A percentile compares a stretch with the other conserved stretches of the same genome.
phyloP scores from a whole-genome alignment of 2,113 vertebrate species.

The Erythrocercus mccallii region DNA sequence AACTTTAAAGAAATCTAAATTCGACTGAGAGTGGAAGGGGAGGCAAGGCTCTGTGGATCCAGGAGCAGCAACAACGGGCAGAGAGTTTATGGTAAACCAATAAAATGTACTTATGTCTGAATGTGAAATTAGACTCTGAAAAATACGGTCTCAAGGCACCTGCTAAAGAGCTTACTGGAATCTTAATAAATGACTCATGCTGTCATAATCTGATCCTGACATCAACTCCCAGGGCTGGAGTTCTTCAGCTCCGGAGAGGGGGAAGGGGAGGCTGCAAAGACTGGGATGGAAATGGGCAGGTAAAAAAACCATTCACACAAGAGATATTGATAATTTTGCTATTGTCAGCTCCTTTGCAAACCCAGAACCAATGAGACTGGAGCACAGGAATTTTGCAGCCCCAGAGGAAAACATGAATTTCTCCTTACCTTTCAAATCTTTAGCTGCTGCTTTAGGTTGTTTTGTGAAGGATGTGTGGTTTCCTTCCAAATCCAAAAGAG shows the following conservation, averaged over 20 bases:
- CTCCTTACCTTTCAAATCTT: neutral
- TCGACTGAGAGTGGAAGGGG: neutral
- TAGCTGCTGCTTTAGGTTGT: neutral
- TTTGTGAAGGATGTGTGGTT: neutral
- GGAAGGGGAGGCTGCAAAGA: slow-evolving; percentile 15
- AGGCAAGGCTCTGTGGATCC: neutral
- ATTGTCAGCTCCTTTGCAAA: neutral
- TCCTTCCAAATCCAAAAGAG: neutral
- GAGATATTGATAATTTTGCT: neutral
- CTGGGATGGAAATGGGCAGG: neutral
- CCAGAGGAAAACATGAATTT: neutral
- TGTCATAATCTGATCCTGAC: slow-evolving; percentile 65
- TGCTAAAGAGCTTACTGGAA: slow-evolving; percentile 67
- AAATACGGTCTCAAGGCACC: slow-evolving; percentile 60
- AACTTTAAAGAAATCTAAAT: neutral
- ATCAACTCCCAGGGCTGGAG: slow-evolving; percentile 29
- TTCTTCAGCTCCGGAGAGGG: neutral
- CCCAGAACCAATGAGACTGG: neutral
- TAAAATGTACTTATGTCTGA: slow-evolving; percentile 48
- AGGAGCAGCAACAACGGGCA: neutral
- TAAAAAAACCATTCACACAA: neutral
- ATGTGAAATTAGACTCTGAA: slow-evolving; percentile 60
- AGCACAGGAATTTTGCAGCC: neutral
- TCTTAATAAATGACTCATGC: slow-evolving; percentile 67
- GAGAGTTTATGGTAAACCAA: slow-evolving; percentile 60